Evolutionary conservation across 2,888 invertebrate species (phyloP).

Genomic region (Oxycera nigricornis): DNA sequence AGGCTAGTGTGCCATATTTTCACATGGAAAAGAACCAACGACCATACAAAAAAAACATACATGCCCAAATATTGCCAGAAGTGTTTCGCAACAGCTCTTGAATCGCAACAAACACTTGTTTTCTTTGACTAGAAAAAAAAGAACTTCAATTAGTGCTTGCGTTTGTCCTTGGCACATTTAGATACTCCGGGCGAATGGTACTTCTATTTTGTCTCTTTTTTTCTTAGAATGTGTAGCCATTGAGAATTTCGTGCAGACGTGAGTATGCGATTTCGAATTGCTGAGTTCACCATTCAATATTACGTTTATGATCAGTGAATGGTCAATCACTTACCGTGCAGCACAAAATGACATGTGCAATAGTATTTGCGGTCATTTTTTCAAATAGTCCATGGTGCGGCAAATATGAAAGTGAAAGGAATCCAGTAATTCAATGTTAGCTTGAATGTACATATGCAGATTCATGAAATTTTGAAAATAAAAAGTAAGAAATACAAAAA

Average conservation of each 20-base stretch:
- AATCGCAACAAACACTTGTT: neutral
- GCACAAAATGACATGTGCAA: too few species aligned
- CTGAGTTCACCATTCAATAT: too few species aligned
- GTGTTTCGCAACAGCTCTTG: neutral
- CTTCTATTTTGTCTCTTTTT: neutral
- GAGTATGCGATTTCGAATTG: neutral
- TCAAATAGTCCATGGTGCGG: too few species aligned
- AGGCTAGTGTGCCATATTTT: neutral
- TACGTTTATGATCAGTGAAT: neutral
- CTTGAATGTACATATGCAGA: too few species aligned
- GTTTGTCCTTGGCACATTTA: conserved; percentile 5
- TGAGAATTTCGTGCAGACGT: neutral
- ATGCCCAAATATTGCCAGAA: neutral
- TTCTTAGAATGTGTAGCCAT: neutral
- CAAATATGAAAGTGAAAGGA: too few species aligned
- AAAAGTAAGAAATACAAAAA: too few species aligned
- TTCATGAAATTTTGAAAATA: too few species aligned
- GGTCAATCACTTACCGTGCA: too few species aligned
- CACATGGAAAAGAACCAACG: neutral
- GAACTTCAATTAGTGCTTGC: conserved; percentile 1
- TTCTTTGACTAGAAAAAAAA: neutral
- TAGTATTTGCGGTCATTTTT: too few species aligned
- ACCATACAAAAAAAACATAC: neutral
- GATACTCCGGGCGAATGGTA: neutral
- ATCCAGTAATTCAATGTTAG: too few species aligned